Percentiles rank a stretch among this genome's conserved stretches.
phyloP scores from a whole-genome alignment of 1,140 invertebrate species.

The Diploscapter pachys region DNA sequence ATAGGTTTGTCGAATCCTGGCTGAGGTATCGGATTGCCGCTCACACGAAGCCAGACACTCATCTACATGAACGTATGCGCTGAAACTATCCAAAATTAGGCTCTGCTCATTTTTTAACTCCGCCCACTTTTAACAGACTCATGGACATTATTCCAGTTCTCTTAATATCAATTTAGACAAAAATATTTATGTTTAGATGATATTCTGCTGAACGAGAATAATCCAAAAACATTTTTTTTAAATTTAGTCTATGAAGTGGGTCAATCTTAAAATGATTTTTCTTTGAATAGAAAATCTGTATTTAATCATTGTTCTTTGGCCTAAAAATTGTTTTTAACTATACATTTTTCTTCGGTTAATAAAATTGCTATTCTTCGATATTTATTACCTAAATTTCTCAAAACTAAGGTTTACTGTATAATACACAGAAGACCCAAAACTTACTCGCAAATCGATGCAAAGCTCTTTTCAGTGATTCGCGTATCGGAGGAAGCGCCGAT shows the following conservation, averaged over 20 bases:
- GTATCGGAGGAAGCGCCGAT: slow-evolving; percentile 28
- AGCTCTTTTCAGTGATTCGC: slow-evolving; percentile 36
- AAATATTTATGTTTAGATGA: background rate
- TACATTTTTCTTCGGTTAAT: background rate
- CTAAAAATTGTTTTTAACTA: background rate
- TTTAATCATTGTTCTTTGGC: background rate
- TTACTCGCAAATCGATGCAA: slow-evolving; percentile 37
- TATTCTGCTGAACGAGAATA: background rate
- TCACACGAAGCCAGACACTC: slow-evolving; percentile 26
- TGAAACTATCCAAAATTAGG: slow-evolving; percentile 7
- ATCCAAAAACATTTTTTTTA: slow-evolving; percentile 1
- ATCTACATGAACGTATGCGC: slow-evolving; percentile 33
- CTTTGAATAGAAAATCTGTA: background rate
- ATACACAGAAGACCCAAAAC: slow-evolving; percentile 2
- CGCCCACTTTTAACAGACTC: background rate
- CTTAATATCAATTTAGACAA: background rate
- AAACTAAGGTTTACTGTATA: background rate
- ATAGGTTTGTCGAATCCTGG: slow-evolving; percentile 38
- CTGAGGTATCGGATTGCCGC: slow-evolving; percentile 36
- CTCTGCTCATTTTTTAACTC: background rate
- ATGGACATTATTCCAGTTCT: background rate
- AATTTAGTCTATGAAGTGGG: slow-evolving; percentile 4
- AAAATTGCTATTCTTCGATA: background rate
- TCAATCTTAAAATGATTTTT: slow-evolving; percentile 2
- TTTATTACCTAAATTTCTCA: background rate